These are phyloP conservation scores for Mastomys natalensis DNA, from an alignment of 2,113 vertebrate genomes.

Conservation along the genomic window DNA sequence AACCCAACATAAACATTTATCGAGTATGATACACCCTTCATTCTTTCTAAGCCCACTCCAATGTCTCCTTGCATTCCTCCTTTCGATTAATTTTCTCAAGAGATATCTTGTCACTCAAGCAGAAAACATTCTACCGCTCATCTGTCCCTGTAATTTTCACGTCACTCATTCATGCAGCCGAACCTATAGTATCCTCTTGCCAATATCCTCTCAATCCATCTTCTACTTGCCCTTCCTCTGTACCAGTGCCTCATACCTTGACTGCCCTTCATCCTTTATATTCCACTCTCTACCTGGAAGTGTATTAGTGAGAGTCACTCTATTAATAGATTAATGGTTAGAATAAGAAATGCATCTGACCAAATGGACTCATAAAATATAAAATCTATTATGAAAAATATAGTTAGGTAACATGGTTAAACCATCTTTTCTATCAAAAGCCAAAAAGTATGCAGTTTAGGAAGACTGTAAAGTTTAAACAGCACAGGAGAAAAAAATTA, in stretches of 20 bases:
- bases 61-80: neutral
- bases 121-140: neutral
- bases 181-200: rapidly evolving
- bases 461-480: neutral
- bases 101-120: neutral
- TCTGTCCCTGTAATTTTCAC: neutral
- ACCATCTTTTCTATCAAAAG: neutral
- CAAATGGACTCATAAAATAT: neutral
- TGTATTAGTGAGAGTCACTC: neutral
- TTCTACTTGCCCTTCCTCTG: neutral
- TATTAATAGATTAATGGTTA: neutral
- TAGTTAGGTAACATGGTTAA: neutral
- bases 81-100: neutral
- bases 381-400: neutral
- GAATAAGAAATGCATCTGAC: neutral
- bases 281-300: neutral
- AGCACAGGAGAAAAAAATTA: neutral
- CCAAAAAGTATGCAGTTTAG: neutral
- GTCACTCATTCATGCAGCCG: neutral
- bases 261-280: too few relatives aligned
- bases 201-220: neutral
- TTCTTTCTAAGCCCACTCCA: neutral
- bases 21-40: neutral
- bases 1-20: neutral
- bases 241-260: neutral